phyloP scores from a whole-genome alignment of 2,113 vertebrate genomes.

The Lates calcarifer region DNA sequence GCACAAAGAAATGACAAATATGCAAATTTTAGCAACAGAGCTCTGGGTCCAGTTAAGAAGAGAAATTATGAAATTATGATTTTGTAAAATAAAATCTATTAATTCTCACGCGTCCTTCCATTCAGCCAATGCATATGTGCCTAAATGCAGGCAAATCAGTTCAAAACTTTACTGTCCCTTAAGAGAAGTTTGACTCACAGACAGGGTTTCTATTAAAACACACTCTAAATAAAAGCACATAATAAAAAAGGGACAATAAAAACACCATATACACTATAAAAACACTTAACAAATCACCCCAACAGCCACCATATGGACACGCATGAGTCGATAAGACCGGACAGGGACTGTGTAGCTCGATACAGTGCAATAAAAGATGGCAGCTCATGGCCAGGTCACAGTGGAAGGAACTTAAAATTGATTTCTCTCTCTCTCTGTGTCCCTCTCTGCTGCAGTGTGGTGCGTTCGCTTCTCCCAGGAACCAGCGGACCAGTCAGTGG shows the following conservation, averaged over 20 bases:
- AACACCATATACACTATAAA: slow-evolving; percentile 59
- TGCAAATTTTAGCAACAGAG: slow-evolving; percentile 30
- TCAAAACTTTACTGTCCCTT: slow-evolving; percentile 11
- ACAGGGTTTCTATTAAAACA: slow-evolving; percentile 42
- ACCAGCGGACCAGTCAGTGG: slow-evolving; percentile 93
- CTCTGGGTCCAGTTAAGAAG: slow-evolving; percentile 1
- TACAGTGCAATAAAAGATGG: slow-evolving; percentile 63
- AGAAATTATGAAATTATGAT: slow-evolving; percentile 28
- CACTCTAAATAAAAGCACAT: slow-evolving; percentile 39
- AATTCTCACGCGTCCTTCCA: neutral
- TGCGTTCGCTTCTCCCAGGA: slow-evolving; percentile 93
- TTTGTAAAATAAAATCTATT: slow-evolving; percentile 9
- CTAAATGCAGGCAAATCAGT: slow-evolving; percentile 11
- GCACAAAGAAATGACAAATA: slow-evolving; percentile 36
- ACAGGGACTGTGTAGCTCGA: slow-evolving; percentile 49
- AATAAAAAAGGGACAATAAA: slow-evolving; percentile 52
- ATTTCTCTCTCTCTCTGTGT: slow-evolving; percentile 40
- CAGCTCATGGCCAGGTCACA: slow-evolving; percentile 61
- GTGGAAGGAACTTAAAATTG: slow-evolving; percentile 52
- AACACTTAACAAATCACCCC: slow-evolving; percentile 56
- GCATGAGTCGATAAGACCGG: slow-evolving; percentile 53
- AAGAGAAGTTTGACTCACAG: slow-evolving; percentile 24
- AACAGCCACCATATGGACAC: slow-evolving; percentile 40
- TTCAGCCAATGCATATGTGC: neutral
- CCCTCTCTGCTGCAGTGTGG: slow-evolving; percentile 69